Percentiles rank a stretch among this genome's conserved stretches.
Conservation (phyloP, 2,888 invertebrate species). For the Drosophila neutralis region DNA sequence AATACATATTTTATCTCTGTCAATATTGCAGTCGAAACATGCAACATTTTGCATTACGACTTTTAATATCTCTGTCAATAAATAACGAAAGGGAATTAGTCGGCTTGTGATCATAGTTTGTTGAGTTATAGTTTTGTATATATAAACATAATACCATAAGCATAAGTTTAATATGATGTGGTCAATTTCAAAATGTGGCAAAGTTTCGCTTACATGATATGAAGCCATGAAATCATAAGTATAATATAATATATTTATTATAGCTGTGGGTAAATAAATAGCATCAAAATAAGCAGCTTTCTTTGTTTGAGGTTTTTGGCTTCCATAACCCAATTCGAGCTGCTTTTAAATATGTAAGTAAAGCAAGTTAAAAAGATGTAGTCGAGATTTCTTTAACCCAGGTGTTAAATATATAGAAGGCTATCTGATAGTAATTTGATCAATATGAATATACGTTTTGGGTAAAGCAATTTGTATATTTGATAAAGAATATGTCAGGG, state of each 20-base stretch:
- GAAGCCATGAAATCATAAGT: conserved; percentile 12
- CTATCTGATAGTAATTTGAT: too few species aligned
- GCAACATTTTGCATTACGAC: neutral
- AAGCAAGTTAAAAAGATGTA: neutral
- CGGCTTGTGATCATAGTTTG: neutral
- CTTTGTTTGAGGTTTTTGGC: neutral
- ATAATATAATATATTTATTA: neutral
- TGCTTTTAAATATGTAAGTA: neutral
- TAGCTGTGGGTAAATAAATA: neutral
- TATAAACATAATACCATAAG: too few species aligned
- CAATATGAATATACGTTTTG: neutral
- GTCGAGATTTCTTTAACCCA: too few species aligned
- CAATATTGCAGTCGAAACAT: neutral
- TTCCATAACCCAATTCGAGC: neutral
- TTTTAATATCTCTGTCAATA: neutral
- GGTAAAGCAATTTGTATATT: neutral
- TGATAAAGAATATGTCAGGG: neutral
- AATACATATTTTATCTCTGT: neutral
- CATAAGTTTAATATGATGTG: neutral
- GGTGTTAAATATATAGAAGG: neutral
- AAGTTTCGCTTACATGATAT: neutral
- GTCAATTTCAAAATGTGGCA: neutral
- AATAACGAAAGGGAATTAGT: neutral
- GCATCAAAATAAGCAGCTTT: neutral
- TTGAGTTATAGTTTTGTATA: too few species aligned